Evolutionary conservation across 2,797 vertebrate genomes (phyloP).

Genomic region (Taenioides sp.): DNA sequence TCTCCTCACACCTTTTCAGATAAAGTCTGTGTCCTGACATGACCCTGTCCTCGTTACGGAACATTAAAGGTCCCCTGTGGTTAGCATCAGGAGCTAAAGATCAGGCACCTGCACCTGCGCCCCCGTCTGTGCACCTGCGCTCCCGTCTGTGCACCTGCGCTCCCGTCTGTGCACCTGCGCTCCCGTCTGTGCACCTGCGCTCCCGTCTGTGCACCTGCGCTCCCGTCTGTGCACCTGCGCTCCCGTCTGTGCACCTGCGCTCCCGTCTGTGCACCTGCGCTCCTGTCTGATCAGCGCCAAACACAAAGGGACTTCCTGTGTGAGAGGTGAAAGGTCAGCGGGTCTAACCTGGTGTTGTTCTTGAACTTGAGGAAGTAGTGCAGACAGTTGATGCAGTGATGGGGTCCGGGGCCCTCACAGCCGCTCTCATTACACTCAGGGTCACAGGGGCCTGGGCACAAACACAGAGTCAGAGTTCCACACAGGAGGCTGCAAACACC

Average conservation of each 20-base stretch:
- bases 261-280: too few relatives aligned
- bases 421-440: conserved; percentile 93
- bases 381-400: conserved; percentile 95
- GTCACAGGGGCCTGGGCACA: conserved; percentile 86
- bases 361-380: conserved; percentile 98
- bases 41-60: conserved; percentile 61
- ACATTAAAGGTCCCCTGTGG: conserved; percentile 41
- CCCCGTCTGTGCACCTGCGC: too few relatives aligned
- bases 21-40: background rate
- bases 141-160: too few relatives aligned
- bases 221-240: too few relatives aligned
- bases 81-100: background rate
- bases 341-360: conserved; percentile 91
- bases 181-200: too few relatives aligned
- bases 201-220: too few relatives aligned
- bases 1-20: too few relatives aligned
- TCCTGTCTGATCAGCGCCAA: background rate
- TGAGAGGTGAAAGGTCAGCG: background rate
- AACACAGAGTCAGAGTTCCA: conserved; percentile 15
- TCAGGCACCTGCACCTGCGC: background rate
- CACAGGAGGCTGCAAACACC: background rate
- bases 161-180: too few relatives aligned
- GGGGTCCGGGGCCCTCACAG: conserved; percentile 95
- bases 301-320: background rate
- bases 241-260: too few relatives aligned